phyloP scores from a whole-genome alignment of 2,888 invertebrate genomes.

The Muscina levida region DNA sequence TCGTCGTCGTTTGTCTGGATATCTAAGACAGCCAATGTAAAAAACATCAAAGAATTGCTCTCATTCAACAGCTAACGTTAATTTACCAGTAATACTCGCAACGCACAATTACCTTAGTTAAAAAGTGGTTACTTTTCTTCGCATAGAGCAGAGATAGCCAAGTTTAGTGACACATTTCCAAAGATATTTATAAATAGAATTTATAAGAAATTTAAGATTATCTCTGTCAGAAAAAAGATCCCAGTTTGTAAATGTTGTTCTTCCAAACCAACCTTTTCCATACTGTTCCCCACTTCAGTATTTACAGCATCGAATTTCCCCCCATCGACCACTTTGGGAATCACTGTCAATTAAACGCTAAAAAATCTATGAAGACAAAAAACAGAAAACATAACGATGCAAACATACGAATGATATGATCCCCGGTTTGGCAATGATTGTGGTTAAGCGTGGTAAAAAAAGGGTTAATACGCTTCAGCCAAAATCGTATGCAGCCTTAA shows the following conservation, averaged over 20 bases:
- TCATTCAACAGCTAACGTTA: conserved; percentile 66
- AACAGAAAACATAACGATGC: not conserved
- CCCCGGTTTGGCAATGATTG: conserved; percentile 52
- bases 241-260: no score
- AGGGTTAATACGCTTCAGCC: conserved; percentile 37
- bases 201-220: no score
- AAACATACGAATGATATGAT: conserved; percentile 39
- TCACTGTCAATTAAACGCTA: conserved; percentile 57
- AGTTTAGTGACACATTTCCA: no score
- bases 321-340: conserved; percentile 34
- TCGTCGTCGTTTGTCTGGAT: not conserved
- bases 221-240: no score
- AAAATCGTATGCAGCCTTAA: conserved; percentile 26
- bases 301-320: not conserved
- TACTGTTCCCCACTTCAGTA: no score
- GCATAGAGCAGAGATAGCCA: no score
- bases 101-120: not conserved
- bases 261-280: no score
- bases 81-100: conserved; percentile 65
- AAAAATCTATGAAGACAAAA: conserved; percentile 19
- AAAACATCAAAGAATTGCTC: conserved; percentile 57
- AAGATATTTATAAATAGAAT: no score
- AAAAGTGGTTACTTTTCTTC: not conserved
- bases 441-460: conserved; percentile 52
- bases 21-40: conserved; percentile 36